Percentiles rank a stretch among this genome's conserved stretches.
These are phyloP conservation scores for Drosophila trichaetosa DNA, from an alignment of 2,888 invertebrate genomes.

Conservation along the genomic window DNA sequence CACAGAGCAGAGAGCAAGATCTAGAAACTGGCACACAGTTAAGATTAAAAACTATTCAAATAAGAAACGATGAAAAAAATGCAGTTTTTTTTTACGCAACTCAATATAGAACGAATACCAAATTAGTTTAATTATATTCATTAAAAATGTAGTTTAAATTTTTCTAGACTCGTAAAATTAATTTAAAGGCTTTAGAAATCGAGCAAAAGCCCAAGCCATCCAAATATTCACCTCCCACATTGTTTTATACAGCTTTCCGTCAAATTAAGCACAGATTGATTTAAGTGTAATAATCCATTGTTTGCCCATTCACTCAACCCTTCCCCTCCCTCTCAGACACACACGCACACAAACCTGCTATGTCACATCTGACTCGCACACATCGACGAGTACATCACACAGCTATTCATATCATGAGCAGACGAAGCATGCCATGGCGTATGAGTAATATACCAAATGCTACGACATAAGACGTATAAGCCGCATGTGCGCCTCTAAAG, in stretches of 20 bases:
- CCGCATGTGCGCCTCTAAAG: slow-evolving; percentile 50
- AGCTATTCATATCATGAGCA: slow-evolving; percentile 28
- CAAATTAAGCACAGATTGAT: neutral
- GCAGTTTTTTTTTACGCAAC: neutral
- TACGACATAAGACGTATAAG: slow-evolving; percentile 71
- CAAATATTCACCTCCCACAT: neutral
- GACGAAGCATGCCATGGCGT: slow-evolving; percentile 55
- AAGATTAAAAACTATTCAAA: neutral
- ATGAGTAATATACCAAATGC: slow-evolving; percentile 68
- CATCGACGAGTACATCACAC: slow-evolving; percentile 27
- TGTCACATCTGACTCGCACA: slow-evolving; percentile 25
- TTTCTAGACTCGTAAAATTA: neutral
- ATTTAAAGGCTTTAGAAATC: neutral
- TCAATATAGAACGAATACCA: neutral
- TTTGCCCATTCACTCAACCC: neutral
- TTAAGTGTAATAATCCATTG: slow-evolving; percentile 1
- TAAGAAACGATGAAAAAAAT: neutral
- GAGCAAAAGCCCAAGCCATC: neutral
- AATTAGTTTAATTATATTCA: neutral
- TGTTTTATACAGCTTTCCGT: neutral
- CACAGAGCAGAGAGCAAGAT: slow-evolving; percentile 7
- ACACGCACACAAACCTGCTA: neutral
- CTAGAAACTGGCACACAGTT: neutral
- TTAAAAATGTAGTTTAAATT: neutral
- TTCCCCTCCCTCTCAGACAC: neutral